Conservation (phyloP, 2,888 invertebrate genomes). For the Oxyscelio sp. region DNA sequence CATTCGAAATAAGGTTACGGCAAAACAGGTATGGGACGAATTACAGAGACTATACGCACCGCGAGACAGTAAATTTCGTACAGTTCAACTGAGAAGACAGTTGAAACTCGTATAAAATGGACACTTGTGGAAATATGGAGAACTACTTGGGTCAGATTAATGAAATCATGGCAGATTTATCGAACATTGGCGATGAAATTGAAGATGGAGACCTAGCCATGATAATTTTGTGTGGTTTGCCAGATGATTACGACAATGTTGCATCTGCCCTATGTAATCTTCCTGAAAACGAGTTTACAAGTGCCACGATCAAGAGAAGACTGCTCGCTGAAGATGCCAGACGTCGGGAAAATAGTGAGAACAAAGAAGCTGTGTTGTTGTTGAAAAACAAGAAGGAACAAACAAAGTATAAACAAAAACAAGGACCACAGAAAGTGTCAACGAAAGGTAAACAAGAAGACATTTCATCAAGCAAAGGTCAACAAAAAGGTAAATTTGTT, state of each 20-base stretch:
- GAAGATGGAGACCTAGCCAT: slow-evolving; percentile 58
- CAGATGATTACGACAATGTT: slow-evolving; percentile 44
- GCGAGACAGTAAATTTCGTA: slow-evolving; percentile 50
- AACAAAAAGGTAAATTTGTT: too few species aligned
- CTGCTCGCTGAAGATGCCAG: slow-evolving; percentile 52
- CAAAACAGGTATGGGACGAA: slow-evolving; percentile 55
- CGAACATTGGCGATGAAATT: slow-evolving; percentile 43
- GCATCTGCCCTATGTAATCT: slow-evolving; percentile 41
- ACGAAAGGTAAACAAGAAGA: too few species aligned
- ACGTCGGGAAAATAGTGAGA: too few species aligned
- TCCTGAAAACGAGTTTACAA: slow-evolving; percentile 28
- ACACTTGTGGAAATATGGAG: slow-evolving; percentile 3
- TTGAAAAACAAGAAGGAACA: too few species aligned
- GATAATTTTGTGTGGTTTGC: slow-evolving; percentile 46
- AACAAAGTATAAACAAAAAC: too few species aligned
- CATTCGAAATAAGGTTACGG: slow-evolving; percentile 14
- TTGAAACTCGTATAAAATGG: slow-evolving; percentile 38
- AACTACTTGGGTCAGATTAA: slow-evolving; percentile 45
- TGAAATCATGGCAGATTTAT: slow-evolving; percentile 41
- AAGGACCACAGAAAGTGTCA: too few species aligned
- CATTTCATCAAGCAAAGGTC: too few species aligned
- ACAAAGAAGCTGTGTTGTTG: too few species aligned
- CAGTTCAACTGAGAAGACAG: slow-evolving; percentile 40
- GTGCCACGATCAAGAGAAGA: slow-evolving; percentile 25
- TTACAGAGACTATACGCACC: slow-evolving; percentile 45